A percentile compares a stretch with the other conserved stretches of the same genome.
phyloP scores from a whole-genome alignment of 2,888 invertebrate genomes.

The Drosophila kuntzei region DNA sequence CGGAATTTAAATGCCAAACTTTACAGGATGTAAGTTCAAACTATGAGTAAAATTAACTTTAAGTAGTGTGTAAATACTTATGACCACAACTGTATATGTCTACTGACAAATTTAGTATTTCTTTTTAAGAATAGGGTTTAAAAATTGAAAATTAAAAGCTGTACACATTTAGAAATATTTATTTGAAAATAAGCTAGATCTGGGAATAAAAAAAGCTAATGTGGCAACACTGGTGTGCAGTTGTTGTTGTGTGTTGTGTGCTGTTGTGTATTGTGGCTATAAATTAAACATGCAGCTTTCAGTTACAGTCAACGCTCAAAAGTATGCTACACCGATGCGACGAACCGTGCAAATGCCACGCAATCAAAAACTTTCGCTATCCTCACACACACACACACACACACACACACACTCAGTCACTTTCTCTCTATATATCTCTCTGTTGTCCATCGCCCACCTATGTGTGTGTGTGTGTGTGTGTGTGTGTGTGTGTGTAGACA shows the following conservation, averaged over 20 bases:
- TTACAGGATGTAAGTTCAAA: too few species aligned
- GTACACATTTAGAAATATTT: too few species aligned
- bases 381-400: constrained; percentile 9
- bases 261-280: constrained; percentile 42
- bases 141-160: too few species aligned
- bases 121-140: too few species aligned
- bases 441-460: constrained; percentile 48
- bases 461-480: constrained; percentile 17
- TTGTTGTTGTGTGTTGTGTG: constrained; percentile 20
- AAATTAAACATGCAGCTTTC: constrained; percentile 71
- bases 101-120: too few species aligned
- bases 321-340: constrained; percentile 68
- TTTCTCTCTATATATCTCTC: background rate
- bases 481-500: constrained; percentile 18
- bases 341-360: constrained; percentile 74
- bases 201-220: background rate
- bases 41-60: too few species aligned
- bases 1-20: too few species aligned
- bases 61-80: too few species aligned
- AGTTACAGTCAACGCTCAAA: constrained; percentile 44
- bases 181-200: too few species aligned
- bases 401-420: background rate
- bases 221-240: background rate
- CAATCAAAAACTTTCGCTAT: constrained; percentile 59
- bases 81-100: too few species aligned